Conservation (phyloP, 2,113 vertebrate genomes). For the Grammomys surdaster region DNA sequence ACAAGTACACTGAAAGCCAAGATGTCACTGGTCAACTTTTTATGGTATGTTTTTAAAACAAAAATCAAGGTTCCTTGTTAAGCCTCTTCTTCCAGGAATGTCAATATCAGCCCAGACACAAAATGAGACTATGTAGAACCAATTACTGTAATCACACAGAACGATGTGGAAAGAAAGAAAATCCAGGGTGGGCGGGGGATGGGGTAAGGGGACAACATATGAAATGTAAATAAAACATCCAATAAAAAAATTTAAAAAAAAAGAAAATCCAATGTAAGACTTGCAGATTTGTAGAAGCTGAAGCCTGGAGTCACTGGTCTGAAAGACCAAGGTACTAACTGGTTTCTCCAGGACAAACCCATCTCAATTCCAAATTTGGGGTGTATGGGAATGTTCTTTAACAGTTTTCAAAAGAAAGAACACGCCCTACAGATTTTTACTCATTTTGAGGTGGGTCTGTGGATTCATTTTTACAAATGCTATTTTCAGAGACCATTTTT, state of each 20-base stretch:
- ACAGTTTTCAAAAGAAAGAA: not conserved
- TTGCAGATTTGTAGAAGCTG: no score
- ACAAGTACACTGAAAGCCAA: not conserved
- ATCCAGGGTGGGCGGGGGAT: no score
- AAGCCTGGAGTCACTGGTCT: not conserved
- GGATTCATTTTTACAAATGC: conserved; percentile 14
- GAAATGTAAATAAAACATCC: no score
- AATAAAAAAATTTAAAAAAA: no score
- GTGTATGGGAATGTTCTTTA: conserved; percentile 11
- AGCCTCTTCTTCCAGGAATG: not conserved
- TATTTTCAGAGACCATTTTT: not conserved
- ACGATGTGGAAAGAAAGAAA: conserved; percentile 7
- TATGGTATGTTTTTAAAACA: not conserved
- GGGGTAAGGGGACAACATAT: no score
- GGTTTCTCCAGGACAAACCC: not conserved
- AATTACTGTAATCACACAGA: conserved; percentile 9
- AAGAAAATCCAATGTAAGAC: no score
- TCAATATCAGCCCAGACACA: not conserved
- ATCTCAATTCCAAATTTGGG: conserved; percentile 14
- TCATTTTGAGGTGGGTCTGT: not conserved
- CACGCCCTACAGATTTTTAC: not conserved
- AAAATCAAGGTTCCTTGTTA: not conserved
- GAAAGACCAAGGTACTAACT: not conserved
- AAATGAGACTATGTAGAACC: conserved; percentile 49
- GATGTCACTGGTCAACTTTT: conserved; percentile 30